Conservation (phyloP, 2,888 invertebrate genomes). For the Cylloceria caligata region DNA sequence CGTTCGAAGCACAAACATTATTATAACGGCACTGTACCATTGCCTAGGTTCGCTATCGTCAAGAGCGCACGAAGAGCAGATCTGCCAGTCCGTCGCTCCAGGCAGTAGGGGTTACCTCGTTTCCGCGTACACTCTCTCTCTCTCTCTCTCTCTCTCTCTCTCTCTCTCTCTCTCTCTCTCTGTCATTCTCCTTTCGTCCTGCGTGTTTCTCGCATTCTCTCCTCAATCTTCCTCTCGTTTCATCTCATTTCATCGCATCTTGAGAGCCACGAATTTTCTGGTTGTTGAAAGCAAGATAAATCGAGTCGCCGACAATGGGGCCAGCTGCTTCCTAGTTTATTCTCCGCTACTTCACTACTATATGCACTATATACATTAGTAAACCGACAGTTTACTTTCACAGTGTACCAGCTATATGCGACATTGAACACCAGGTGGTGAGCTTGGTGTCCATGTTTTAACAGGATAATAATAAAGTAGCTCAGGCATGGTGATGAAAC, state of each 20-base stretch:
- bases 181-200: background rate
- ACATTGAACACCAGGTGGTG: conserved; percentile 29
- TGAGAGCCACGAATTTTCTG: conserved; percentile 61
- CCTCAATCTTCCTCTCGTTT: conserved; percentile 65
- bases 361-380: conserved; percentile 14
- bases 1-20: conserved; percentile 68
- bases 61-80: conserved; percentile 20
- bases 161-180: background rate
- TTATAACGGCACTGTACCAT: conserved; percentile 63
- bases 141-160: background rate
- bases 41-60: conserved; percentile 33
- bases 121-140: background rate
- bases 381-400: conserved; percentile 24
- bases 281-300: conserved; percentile 63
- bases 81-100: conserved; percentile 22
- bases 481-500: conserved; percentile 5
- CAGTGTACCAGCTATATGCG: conserved; percentile 17
- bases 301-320: conserved; percentile 44
- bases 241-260: conserved; percentile 56
- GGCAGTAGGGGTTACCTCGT: conserved; percentile 24
- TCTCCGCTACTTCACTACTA: conserved; percentile 10
- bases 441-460: conserved; percentile 11
- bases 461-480: conserved; percentile 2
- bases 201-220: conserved; percentile 61
- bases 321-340: conserved; percentile 49